Conservation (phyloP, 2,113 vertebrate species). For the Phaethon lepturus region DNA sequence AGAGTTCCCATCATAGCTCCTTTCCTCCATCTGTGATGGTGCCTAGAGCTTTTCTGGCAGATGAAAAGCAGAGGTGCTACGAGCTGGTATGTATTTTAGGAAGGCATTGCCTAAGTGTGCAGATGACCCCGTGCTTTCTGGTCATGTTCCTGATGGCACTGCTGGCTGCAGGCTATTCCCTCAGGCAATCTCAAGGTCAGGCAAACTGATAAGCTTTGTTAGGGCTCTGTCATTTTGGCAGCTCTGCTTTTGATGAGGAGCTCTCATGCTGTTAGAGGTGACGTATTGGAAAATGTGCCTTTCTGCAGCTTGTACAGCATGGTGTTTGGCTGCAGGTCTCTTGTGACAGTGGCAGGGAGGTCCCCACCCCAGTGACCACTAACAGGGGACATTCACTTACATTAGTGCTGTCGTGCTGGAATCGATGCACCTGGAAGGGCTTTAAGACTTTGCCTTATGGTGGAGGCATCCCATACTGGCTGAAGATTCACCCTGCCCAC, state of each 20-base stretch:
- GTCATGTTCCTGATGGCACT: background rate
- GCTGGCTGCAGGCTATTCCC: background rate
- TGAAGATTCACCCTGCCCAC: background rate
- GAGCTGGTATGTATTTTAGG: background rate
- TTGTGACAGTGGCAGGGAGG: background rate
- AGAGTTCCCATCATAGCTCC: background rate
- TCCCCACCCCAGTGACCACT: background rate
- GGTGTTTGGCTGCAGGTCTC: background rate
- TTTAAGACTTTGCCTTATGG: background rate
- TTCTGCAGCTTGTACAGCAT: background rate
- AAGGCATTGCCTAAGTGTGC: background rate
- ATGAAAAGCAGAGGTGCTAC: background rate
- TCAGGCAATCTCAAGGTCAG: background rate
- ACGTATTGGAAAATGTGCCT: background rate
- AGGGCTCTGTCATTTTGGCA: background rate
- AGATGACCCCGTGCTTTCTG: background rate
- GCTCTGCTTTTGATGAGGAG: background rate
- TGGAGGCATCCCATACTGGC: background rate
- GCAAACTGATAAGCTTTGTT: conserved; percentile 13
- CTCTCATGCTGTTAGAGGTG: background rate
- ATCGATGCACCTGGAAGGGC: background rate
- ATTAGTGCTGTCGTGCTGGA: background rate
- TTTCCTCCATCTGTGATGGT: background rate
- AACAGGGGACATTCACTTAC: background rate
- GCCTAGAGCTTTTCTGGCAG: background rate